phyloP scores from a whole-genome alignment of 2,888 invertebrate genomes.

The Crematogaster levior region DNA sequence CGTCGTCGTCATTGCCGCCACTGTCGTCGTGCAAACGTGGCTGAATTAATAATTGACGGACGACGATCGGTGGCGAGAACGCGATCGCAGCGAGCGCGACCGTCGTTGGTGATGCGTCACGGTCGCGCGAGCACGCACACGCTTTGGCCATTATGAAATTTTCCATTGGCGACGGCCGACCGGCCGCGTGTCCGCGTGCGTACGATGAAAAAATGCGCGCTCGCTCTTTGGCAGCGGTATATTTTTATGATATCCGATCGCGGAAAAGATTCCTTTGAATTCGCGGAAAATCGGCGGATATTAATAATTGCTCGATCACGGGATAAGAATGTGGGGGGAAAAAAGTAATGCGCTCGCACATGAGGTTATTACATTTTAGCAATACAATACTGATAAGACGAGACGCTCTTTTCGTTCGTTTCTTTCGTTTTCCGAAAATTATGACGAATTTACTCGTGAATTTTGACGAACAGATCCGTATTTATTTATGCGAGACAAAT shows the following conservation, averaged over 20 bases:
- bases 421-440: background rate
- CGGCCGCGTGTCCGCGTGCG: background rate
- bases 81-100: background rate
- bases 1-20: too few relatives aligned
- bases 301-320: background rate
- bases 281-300: background rate
- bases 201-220: background rate
- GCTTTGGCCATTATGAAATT: constrained; percentile 59
- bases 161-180: constrained; percentile 57
- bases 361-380: background rate
- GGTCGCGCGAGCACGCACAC: constrained; percentile 24
- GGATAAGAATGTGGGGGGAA: background rate
- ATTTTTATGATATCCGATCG: background rate
- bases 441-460: too few relatives aligned
- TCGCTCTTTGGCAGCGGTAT: background rate
- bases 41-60: background rate
- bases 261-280: background rate
- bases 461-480: background rate
- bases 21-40: background rate
- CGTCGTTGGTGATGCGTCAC: constrained; percentile 36
- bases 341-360: background rate
- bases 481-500: background rate
- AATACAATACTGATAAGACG: background rate
- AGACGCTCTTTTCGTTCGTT: background rate
- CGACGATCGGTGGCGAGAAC: background rate